phyloP scores from a whole-genome alignment of 2,113 vertebrate genomes.

The Gracilinanus agilis region DNA sequence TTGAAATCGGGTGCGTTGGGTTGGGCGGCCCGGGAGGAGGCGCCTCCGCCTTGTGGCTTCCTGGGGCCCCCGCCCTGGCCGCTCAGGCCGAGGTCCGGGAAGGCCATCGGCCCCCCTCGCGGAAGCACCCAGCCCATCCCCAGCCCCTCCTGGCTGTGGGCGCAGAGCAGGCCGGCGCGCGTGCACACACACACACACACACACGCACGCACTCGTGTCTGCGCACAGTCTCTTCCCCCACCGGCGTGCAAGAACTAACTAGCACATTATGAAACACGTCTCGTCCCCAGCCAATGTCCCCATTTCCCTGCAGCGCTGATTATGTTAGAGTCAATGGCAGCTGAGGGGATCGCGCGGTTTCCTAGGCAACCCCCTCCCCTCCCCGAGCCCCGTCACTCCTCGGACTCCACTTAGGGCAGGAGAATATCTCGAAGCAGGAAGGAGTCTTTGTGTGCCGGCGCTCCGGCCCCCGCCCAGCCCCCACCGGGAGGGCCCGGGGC shows the following conservation, averaged over 20 bases:
- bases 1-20: too few species aligned
- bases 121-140: neutral
- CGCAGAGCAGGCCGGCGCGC: neutral
- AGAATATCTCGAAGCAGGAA: neutral
- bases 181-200: neutral
- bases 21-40: neutral
- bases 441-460: neutral
- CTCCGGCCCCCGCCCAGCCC: neutral
- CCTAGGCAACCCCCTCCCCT: neutral
- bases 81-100: too few species aligned
- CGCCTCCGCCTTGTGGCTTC: neutral
- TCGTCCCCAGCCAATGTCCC: neutral
- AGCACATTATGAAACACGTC: neutral
- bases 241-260: neutral
- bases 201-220: neutral
- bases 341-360: neutral
- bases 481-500: neutral
- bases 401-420: neutral
- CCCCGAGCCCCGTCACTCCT: neutral
- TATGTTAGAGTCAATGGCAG: neutral
- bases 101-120: neutral
- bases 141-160: neutral
- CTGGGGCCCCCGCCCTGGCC: neutral
- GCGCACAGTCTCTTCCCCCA: neutral
- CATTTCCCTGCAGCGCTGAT: neutral